Base-by-base conservation (phyloP, 2,888 invertebrate genomes). In the Spisula solida region DNA sequence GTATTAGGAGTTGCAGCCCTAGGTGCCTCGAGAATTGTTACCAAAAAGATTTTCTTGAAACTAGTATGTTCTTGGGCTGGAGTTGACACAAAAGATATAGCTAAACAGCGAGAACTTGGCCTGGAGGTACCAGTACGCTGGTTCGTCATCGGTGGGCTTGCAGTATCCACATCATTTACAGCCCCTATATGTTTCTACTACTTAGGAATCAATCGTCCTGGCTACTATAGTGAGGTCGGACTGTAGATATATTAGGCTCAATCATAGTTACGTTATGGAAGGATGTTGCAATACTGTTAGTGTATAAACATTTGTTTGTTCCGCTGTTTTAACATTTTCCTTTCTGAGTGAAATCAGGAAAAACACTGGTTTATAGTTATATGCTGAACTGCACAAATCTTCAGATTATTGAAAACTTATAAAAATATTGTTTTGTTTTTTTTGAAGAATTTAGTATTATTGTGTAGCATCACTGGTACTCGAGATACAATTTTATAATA, bases 41-140 rank as follows among this genome's bases (percentile, higher is more conserved):
- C 97, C 92, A 98, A 98, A 96, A 97, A 97, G 0, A 95, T 98
- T 0, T 98, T 98, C 0, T 98, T 98, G 96, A 97, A 97, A 18
- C 97, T 98, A 88, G 97, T 98, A 18, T 98, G 98, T 96, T 97
- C 98, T 16, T 96, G 98, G 66, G 97, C 98, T 16, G 97, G 97
- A 84, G 97, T 98, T 85, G 98, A 98, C 97, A 97, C 93, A 97
- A 97, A 95, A 97, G 98, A 96, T 97, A 98, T 94, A 4, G 93
- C 94, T 75, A 94, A 94, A 29, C 96, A 95, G 91, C 98, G 98
- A 96, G 93, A 93, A 70, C 88, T 95, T 8, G 91, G 93, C 51
- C 98, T 98, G 0, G 99, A 99, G 95, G 97, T 98, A 93, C 97
- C 98, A 89, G 98, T 98, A 95, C 98, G 98, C 96, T 99, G 98